These are phyloP conservation scores for Helobdella robusta DNA, from an alignment of 2,888 invertebrate species.

Conservation along the genomic window DNA sequence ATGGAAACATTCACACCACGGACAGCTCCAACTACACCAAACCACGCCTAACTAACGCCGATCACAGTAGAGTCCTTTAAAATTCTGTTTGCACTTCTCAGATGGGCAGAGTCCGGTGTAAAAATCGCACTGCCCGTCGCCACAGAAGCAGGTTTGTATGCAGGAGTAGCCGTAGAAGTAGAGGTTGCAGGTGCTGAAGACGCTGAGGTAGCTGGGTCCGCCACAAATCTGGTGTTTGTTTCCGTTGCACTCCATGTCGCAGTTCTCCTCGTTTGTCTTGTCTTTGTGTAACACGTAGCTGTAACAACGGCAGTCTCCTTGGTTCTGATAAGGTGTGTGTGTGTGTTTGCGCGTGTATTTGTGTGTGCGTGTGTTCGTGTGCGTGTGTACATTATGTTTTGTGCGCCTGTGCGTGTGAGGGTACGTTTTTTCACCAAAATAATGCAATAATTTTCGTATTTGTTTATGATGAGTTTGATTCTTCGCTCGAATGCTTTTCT, in stretches of 20 bases:
- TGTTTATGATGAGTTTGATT: too few relatives aligned
- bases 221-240: slow-evolving; percentile 18
- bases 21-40: too few relatives aligned
- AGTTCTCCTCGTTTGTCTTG: not conserved
- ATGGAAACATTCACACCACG: too few relatives aligned
- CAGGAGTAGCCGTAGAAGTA: slow-evolving; percentile 19
- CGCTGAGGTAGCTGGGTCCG: not conserved
- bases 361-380: not conserved
- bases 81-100: slow-evolving; percentile 1
- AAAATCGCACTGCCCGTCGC: slow-evolving; percentile 20
- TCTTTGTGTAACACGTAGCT: slow-evolving; percentile 14
- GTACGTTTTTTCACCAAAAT: too few relatives aligned
- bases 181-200: slow-evolving; percentile 19
- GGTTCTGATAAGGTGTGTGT: slow-evolving; percentile 4
- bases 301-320: slow-evolving; percentile 14
- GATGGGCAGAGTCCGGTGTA: slow-evolving; percentile 22
- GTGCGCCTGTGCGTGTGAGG: slow-evolving; percentile 1
- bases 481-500: too few relatives aligned
- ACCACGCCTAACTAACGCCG: not conserved
- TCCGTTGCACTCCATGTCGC: not conserved
- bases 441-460: too few relatives aligned
- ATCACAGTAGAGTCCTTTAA: slow-evolving; percentile 15
- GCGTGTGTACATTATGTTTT: not conserved
- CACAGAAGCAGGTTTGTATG: slow-evolving; percentile 19
- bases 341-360: not conserved